Base-by-base conservation (phyloP, 2,113 vertebrate genomes). In the Phalacrocorax pelagicus region DNA sequence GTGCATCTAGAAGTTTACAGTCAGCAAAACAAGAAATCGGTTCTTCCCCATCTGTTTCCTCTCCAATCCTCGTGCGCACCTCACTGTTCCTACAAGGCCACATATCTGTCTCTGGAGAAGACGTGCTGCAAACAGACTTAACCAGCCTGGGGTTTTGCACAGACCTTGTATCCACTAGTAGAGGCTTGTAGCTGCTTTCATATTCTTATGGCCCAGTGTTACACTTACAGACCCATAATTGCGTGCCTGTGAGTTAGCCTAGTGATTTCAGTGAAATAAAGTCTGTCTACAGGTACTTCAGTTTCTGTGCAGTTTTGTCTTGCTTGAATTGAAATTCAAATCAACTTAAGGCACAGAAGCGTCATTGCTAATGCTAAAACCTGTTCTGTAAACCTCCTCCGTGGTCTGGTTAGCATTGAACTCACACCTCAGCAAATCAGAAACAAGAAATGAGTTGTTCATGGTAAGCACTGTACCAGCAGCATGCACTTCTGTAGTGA, bases 351-450 rank as follows among this genome's bases (percentile, higher is more conserved):
- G 16, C 30, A 12, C 0, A 1, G 10, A 51, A 79, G 65, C 12
- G 26, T 27, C 11, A 7, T 6, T 13, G 38, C 32, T 72, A 36
- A 59, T 6, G 18, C 4, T 32, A 36, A 91, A 82, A 38, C 14
- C 46, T 55, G 6, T 34, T 67, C 12, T 3, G 0, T 7, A 51
- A 65, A 20, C 9, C 6, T 32, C 15, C 22, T 71, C n/a, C 21
- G 3, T 0, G 1, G 4, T 9, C 13, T n/a, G n/a, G 21, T n/a
- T 67, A 58, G 32, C 34, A 13, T 0, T 44, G 3, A 6, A 30
- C 32, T 59, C 38, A 17, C 30, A 5, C 17, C 90, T 67, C 1
- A 15, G 34, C 57, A 61, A 72, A 65, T 36, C 26, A 77, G 44
- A 5, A 42, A 23, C 21, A 51, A 16, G 10, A 23, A 32, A 10